phyloP scores from a whole-genome alignment of 2,113 vertebrate species.

The Nothocercus nigrocapillus region DNA sequence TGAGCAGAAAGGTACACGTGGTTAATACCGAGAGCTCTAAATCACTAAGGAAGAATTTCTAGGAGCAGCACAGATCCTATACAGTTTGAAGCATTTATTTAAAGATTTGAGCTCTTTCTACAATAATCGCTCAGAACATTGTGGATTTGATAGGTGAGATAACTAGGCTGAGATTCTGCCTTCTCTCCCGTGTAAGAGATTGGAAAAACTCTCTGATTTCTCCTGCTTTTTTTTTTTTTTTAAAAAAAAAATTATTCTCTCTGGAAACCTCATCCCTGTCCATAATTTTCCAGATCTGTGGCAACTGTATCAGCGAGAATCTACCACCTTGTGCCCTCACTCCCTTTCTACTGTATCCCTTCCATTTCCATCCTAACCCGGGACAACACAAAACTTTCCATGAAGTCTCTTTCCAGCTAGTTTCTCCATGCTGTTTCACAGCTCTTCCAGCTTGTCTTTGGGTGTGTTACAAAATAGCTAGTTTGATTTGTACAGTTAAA shows the following conservation, averaged over 20 bases:
- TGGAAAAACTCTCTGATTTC: neutral
- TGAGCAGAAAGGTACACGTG: neutral
- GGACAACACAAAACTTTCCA: neutral
- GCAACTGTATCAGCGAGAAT: neutral
- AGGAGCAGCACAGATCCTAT: neutral
- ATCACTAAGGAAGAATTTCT: neutral
- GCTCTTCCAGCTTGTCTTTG: neutral
- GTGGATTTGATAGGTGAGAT: neutral
- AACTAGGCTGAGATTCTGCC: neutral
- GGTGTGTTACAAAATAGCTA: neutral
- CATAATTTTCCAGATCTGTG: neutral
- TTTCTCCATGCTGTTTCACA: neutral
- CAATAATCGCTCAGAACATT: neutral
- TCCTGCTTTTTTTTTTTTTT: neutral
- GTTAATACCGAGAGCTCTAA: neutral
- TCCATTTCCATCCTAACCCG: neutral
- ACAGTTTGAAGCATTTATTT: neutral
- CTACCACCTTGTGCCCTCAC: neutral
- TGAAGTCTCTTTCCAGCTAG: neutral
- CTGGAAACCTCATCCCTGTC: neutral
- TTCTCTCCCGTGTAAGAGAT: neutral
- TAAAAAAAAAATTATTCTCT: neutral
- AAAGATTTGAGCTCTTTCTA: neutral
- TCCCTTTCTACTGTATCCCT: neutral
- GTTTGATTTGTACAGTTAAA: neutral